phyloP scores from a whole-genome alignment of 2,888 invertebrate species.

The Drosophila subsilvestris region DNA sequence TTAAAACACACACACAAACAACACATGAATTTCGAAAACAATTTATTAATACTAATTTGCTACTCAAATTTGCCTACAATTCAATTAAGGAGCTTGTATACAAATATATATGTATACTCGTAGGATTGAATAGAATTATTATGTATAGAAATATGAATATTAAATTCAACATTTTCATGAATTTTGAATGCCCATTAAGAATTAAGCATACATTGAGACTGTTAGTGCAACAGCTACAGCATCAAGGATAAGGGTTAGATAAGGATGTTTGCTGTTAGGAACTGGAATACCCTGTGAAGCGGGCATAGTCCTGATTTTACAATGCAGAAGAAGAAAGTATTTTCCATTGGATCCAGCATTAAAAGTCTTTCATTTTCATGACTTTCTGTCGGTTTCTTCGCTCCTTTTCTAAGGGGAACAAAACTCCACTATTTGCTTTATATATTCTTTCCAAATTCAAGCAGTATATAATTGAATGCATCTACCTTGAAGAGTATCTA shows the following conservation, averaged over 20 bases:
- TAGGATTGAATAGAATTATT: not conserved
- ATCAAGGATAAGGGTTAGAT: not conserved
- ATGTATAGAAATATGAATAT: constrained; percentile 22
- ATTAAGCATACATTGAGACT: constrained; percentile 5
- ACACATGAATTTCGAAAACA: constrained; percentile 12
- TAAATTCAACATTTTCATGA: constrained; percentile 21
- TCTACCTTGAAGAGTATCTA: not conserved
- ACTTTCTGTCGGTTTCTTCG: not conserved
- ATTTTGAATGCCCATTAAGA: constrained; percentile 28
- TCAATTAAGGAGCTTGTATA: constrained; percentile 30
- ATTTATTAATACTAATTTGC: constrained; percentile 17
- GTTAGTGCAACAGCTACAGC: not conserved
- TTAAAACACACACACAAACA: constrained; percentile 7
- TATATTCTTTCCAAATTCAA: too few relatives aligned
- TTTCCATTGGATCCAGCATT: not conserved
- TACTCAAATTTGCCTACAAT: constrained; percentile 14
- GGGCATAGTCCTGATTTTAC: not conserved
- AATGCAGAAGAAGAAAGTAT: not conserved
- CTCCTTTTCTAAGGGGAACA: too few relatives aligned
- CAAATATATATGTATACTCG: not conserved
- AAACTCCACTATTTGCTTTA: too few relatives aligned
- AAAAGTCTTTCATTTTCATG: not conserved
- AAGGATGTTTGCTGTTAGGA: not conserved
- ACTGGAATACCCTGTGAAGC: not conserved
- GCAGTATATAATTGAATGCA: too few relatives aligned